phyloP scores from a whole-genome alignment of 2,888 invertebrate genomes.

The Morinoia aosen region DNA sequence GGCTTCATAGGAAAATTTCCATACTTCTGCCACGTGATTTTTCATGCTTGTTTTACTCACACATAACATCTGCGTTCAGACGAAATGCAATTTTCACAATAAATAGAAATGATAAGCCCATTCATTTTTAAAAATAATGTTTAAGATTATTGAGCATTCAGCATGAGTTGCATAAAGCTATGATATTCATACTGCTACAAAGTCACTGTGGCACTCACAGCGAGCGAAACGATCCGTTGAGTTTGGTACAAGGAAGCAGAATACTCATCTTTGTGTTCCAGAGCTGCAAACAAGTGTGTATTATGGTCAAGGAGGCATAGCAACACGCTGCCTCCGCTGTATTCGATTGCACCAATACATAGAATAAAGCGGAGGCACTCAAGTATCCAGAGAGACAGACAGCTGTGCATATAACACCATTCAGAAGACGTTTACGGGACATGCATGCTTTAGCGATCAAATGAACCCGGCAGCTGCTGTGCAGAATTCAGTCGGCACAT shows the following conservation, averaged over 20 bases:
- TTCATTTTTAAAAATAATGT: background rate
- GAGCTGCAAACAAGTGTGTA: background rate
- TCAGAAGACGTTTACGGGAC: background rate
- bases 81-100: background rate
- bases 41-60: no score
- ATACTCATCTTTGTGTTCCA: background rate
- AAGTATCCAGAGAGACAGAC: background rate
- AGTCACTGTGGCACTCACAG: background rate
- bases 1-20: background rate
- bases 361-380: background rate
- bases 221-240: background rate
- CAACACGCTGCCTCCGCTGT: background rate
- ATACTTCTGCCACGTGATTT: no score
- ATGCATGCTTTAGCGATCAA: background rate
- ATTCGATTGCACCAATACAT: background rate
- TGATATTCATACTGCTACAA: background rate
- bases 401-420: background rate
- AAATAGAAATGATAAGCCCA: background rate
- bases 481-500: background rate
- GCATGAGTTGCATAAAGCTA: background rate
- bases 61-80: no score
- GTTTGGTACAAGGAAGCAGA: background rate
- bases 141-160: background rate
- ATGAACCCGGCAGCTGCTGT: background rate
- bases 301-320: background rate